A percentile compares a stretch with the other conserved stretches of the same genome.
These are phyloP conservation scores for Tenthredo notha DNA, from an alignment of 2,888 invertebrate genomes.

Conservation along the genomic window DNA sequence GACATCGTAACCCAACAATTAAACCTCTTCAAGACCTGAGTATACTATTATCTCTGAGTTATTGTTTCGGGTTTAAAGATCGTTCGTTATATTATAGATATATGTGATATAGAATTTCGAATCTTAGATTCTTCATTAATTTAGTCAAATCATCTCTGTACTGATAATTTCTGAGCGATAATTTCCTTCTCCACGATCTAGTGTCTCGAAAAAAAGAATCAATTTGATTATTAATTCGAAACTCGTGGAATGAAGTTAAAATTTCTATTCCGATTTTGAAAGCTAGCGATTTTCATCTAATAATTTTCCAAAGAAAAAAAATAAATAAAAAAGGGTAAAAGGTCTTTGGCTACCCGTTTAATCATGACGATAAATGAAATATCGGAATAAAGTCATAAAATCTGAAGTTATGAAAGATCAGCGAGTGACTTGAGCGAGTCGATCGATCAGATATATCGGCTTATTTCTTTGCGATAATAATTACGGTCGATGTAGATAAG, in stretches of 20 bases:
- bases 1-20: constrained; percentile 73
- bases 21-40: constrained; percentile 71
- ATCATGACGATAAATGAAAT: not conserved
- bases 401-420: not conserved
- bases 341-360: not conserved
- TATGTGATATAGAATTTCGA: not conserved
- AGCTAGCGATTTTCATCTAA: not conserved
- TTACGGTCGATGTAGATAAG: not conserved
- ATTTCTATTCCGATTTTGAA: not conserved
- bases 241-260: too few species aligned
- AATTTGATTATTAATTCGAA: too few species aligned
- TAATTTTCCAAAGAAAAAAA: too few species aligned
- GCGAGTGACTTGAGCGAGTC: not conserved
- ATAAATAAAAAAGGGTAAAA: not conserved
- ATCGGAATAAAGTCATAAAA: constrained; percentile 5
- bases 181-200: not conserved
- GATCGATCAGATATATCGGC: constrained; percentile 4
- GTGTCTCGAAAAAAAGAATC: not conserved
- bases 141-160: not conserved
- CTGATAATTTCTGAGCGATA: not conserved
- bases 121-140: not conserved
- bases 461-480: constrained; percentile 37
- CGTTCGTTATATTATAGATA: constrained; percentile 1
- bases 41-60: constrained; percentile 74
- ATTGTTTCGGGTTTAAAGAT: constrained; percentile 63